A percentile compares a stretch with the other conserved stretches of the same genome.
Evolutionary conservation across 2,797 vertebrate species (phyloP).

Genomic region (Tangara arthus): DNA sequence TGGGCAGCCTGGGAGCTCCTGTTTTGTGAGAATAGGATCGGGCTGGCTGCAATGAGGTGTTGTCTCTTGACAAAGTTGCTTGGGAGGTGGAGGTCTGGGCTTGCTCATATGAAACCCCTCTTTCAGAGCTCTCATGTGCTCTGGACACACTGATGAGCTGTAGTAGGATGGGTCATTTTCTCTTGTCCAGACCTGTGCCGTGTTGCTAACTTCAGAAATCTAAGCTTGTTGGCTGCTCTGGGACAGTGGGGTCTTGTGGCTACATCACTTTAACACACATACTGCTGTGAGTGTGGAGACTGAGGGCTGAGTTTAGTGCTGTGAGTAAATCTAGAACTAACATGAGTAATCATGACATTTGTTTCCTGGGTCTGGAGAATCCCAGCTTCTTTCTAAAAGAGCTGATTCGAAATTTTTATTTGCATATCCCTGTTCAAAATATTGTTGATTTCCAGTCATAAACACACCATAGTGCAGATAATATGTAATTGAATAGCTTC

Average conservation of each 20-base stretch:
- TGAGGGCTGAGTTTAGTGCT: background rate
- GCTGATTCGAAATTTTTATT: background rate
- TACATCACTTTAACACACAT: background rate
- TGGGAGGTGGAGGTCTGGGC: background rate
- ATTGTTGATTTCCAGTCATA: background rate
- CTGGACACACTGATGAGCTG: too few relatives aligned
- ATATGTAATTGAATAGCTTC: background rate
- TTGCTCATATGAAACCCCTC: background rate
- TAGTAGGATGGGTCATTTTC: background rate
- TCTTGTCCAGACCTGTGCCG: background rate
- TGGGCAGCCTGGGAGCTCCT: background rate
- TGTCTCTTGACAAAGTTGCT: background rate
- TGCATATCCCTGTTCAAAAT: background rate
- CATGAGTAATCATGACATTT: background rate
- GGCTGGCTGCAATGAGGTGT: too few relatives aligned
- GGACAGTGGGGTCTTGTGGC: background rate
- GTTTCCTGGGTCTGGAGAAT: background rate
- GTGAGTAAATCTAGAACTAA: background rate
- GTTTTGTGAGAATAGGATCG: background rate
- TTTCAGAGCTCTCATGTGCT: background rate
- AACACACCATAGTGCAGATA: background rate
- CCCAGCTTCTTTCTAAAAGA: background rate
- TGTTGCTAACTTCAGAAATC: background rate
- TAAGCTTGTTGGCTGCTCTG: background rate
- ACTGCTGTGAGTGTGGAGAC: background rate